These are phyloP conservation scores for Psammodynastes pulverulentus DNA, from an alignment of 2,113 vertebrate species.

Conservation along the genomic window DNA sequence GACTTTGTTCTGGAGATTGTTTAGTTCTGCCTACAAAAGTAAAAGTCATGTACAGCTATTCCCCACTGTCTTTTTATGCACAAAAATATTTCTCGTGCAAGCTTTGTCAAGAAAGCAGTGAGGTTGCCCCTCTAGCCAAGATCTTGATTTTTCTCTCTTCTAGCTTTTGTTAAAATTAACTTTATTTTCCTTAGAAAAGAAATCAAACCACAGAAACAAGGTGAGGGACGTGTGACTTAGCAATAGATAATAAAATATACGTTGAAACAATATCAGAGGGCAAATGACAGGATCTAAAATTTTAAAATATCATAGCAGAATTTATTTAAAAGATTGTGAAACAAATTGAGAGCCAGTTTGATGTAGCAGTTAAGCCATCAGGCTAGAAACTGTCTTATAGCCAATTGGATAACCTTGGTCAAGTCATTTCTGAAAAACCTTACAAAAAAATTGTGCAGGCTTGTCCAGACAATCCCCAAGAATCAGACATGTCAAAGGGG, in stretches of 20 bases:
- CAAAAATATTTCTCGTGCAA: background rate
- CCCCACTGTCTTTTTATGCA: background rate
- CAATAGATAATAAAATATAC: background rate
- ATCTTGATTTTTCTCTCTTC: background rate
- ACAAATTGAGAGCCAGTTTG: background rate
- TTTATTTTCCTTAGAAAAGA: background rate
- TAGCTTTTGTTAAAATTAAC: background rate
- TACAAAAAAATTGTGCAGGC: background rate
- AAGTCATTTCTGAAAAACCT: background rate
- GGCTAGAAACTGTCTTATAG: background rate
- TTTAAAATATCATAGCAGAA: background rate
- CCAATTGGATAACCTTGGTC: background rate
- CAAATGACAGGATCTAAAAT: background rate
- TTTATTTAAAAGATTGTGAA: background rate
- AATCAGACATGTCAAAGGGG: background rate
- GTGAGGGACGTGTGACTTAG: background rate
- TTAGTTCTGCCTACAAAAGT: conserved; percentile 58
- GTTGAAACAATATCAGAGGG: background rate
- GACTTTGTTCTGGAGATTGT: conserved; percentile 54
- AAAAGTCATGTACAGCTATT: background rate
- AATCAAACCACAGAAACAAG: background rate
- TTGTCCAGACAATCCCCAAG: background rate
- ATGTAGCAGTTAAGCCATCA: background rate
- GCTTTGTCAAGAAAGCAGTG: background rate
- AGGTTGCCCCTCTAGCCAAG: background rate